Evolutionary conservation across 2,113 vertebrate species (phyloP), one percentile per base, ranked within the genome.

Genomic region (Mastomys natalensis): DNA sequence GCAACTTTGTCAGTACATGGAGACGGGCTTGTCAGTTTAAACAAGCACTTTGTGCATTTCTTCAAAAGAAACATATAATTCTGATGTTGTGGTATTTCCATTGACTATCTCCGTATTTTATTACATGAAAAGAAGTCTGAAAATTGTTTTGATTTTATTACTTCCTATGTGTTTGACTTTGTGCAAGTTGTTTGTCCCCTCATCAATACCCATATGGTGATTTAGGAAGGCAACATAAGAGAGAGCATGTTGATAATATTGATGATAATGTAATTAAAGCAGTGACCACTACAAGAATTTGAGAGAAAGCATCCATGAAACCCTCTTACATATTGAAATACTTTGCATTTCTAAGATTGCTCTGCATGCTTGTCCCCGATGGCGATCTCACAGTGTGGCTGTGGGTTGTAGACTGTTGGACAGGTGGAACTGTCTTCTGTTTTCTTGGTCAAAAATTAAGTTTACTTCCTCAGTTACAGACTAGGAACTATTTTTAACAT

Each of bases 21-120:
- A 70, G 10, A 11, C 43, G 70, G 37, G 2, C 72, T 55, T 76
- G 45, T 73, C 90, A 68, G 2, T 87, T 91, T 77, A 70, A 51
- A 91, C 43, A 72, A 22, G 43, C 15, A 76, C 2, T 84, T 77
- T 87, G 43, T 82, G 22, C 45, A 21, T 93, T 15, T 91, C 43
- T 68, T 68, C 51, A 34, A 37, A 53, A 53, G 40, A 64, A 82
- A 90, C 89, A 73, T 80, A 31, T 45, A 13, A 58, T 89, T 95
- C 45, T 51, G 5, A 66, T 95, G 82, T 89, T 91, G 43, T 91
- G 91, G 12, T 77, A 58, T 78, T 91, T 89, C 7, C 62, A 21
- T 51, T 66, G 37, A 64, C 34, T 16, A 37, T 2, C 29, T 84
- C 58, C 80, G 15, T 15, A 37, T 78, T 95, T 94, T 89, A 73